Percentiles rank a stretch among this genome's conserved stretches.
Evolutionary conservation across 1,140 invertebrate species (phyloP).

Genomic region (Drosophila kurseongensis): DNA sequence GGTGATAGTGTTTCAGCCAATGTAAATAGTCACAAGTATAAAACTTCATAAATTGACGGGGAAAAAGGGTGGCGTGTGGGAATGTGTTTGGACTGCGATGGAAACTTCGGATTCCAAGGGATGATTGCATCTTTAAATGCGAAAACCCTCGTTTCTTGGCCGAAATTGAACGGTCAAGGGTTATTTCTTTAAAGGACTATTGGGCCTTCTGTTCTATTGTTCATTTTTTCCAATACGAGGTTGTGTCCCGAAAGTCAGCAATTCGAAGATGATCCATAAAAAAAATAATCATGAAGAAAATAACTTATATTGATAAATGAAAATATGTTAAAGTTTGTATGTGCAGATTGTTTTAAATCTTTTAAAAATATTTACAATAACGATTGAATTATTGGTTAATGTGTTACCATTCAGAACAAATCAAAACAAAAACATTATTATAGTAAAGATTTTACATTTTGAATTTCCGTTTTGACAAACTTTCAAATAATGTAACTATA

Average conservation of each 20-base stretch:
- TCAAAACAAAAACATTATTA: no score
- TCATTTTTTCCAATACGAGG: conserved; percentile 1
- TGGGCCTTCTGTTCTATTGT: neutral
- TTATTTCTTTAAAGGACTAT: conserved; percentile 1
- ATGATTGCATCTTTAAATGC: conserved; percentile 23
- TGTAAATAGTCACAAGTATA: conserved; percentile 50
- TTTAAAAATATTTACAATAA: no score
- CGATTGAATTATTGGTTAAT: no score
- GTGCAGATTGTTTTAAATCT: no score
- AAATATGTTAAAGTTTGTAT: no score
- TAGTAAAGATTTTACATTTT: neutral
- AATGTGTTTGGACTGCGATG: conserved; percentile 29
- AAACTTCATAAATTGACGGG: conserved; percentile 44
- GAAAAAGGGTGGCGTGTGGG: neutral
- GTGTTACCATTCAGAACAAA: no score
- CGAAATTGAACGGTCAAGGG: conserved; percentile 1
- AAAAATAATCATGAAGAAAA: neutral
- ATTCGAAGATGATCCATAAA: neutral
- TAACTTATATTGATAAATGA: no score
- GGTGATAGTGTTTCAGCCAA: conserved; percentile 41
- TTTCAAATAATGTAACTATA: conserved; percentile 16
- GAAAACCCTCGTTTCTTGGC: conserved; percentile 5
- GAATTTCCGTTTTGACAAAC: neutral
- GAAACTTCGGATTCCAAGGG: conserved; percentile 34
- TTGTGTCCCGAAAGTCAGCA: neutral